Percentiles rank a stretch among this genome's conserved stretches.
Conservation (phyloP, 1,140 invertebrate genomes). For the Metopolophium dirhodum region DNA sequence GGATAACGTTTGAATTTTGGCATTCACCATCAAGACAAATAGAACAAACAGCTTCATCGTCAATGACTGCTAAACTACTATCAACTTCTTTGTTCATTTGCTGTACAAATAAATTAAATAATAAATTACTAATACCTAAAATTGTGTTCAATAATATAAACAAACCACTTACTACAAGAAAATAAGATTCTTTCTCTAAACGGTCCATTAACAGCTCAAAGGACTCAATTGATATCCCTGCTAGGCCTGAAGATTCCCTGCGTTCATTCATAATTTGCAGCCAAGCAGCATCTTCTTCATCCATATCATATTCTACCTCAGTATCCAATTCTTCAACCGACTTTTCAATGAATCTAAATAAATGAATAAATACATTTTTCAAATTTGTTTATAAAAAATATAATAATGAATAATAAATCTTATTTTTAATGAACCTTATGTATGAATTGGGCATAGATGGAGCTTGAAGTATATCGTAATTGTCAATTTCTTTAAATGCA, state of each 20-base stretch:
- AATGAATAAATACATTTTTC: neutral
- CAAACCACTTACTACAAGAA: conserved; percentile 63
- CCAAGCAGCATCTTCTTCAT: conserved; percentile 97
- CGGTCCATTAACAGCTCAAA: conserved; percentile 96
- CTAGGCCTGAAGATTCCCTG: conserved; percentile 72
- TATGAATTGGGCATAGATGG: conserved; percentile 81
- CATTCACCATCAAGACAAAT: conserved; percentile 96
- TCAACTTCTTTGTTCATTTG: conserved; percentile 58
- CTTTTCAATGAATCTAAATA: conserved; percentile 86
- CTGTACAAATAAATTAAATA: conserved; percentile 21
- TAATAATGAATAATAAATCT: neutral
- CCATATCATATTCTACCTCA: conserved; percentile 95
- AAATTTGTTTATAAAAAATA: neutral
- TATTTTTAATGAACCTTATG: conserved; percentile 64
- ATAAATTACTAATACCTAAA: neutral
- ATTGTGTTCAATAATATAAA: neutral
- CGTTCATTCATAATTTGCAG: conserved; percentile 86
- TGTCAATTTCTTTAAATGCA: conserved; percentile 77
- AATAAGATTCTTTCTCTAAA: conserved; percentile 96
- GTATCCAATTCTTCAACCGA: conserved; percentile 92
- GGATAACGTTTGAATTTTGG: conserved; percentile 92
- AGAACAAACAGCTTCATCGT: conserved; percentile 97
- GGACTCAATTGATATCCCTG: conserved; percentile 79
- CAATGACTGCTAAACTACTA: conserved; percentile 71
- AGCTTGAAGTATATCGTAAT: conserved; percentile 81